Conservation (phyloP, 2,888 invertebrate species). For the Epinotia nisella region DNA sequence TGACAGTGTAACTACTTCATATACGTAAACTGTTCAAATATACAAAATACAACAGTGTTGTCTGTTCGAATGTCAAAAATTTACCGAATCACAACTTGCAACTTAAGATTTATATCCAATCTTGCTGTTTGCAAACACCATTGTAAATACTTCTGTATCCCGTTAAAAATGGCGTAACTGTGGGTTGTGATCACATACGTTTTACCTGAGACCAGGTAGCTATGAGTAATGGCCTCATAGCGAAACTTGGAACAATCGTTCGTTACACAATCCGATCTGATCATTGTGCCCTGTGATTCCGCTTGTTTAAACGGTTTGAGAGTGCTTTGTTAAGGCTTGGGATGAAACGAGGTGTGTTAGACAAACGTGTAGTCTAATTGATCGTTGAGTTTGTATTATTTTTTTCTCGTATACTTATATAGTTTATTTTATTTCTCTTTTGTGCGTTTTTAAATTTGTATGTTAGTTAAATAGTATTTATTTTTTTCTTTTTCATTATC, state of each 20-base stretch:
- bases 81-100: neutral
- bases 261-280: slow-evolving; percentile 42
- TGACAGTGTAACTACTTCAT: too few relatives aligned
- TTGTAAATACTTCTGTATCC: slow-evolving; percentile 27
- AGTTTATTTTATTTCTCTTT: too few relatives aligned
- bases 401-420: too few relatives aligned
- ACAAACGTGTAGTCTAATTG: neutral
- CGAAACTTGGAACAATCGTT: slow-evolving; percentile 39
- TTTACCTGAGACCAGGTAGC: neutral
- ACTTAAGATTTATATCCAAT: slow-evolving; percentile 1
- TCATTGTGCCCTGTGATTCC: slow-evolving; percentile 33
- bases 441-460: too few relatives aligned
- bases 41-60: neutral
- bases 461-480: too few relatives aligned
- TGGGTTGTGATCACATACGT: slow-evolving; percentile 17
- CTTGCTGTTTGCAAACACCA: slow-evolving; percentile 28
- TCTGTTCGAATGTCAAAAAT: neutral
- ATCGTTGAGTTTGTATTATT: too few relatives aligned
- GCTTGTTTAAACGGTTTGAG: slow-evolving; percentile 12
- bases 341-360: slow-evolving; percentile 1
- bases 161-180: slow-evolving; percentile 26
- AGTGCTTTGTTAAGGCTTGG: slow-evolving; percentile 19
- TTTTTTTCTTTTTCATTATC: too few relatives aligned
- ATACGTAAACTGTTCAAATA: neutral
- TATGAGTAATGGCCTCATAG: slow-evolving; percentile 39